Evolutionary conservation across 2,888 invertebrate species (phyloP), one percentile per base, ranked within the genome.

Genomic region (Drosophila emarginata): DNA sequence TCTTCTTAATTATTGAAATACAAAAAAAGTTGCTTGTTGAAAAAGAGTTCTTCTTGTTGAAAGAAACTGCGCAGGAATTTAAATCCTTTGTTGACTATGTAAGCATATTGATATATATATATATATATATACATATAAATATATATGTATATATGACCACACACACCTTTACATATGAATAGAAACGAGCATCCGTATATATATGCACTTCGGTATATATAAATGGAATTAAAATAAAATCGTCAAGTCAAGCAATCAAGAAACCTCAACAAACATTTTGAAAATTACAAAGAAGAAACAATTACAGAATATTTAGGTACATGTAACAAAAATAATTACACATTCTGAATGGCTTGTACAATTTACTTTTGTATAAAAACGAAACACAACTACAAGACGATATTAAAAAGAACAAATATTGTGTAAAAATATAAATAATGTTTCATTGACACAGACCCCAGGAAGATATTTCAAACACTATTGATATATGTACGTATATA

Each of bases 191-290:
- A 6, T 21, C 45, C 18, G 14, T 45, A 45, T 45, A 45, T 15
- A 18, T 12, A 45, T 45, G 37, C 37, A 37, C 37, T n/a, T n/a
- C 12, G 12, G n/a, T 37, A 37, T 37, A 65, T 69, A 67, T 40
- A 68, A 23, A 53, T 66, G 63, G 51, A 74, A 73, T 39, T 74
- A 80, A 68, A 58, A 71, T 76, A 70, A 66, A 67, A 64, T 79
- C 79, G 70, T 78, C 86, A 68, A 81, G 85, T 85, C 80, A 82
- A 74, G 74, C 75, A 80, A 86, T 83, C 80, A 83, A 62, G 75
- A 86, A 82, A 82, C 82, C 82, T 82, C 82, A 82, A 80, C 73
- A 69, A 77, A 72, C 62, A 74, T 74, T 69, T 73, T 79, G 74
- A 72, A 74, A 73, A 71, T 66, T 57, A 74, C 64, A 73, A 64